These are phyloP conservation scores for Ceyx cyanopectus DNA, from an alignment of 2,113 vertebrate species.

Conservation along the genomic window DNA sequence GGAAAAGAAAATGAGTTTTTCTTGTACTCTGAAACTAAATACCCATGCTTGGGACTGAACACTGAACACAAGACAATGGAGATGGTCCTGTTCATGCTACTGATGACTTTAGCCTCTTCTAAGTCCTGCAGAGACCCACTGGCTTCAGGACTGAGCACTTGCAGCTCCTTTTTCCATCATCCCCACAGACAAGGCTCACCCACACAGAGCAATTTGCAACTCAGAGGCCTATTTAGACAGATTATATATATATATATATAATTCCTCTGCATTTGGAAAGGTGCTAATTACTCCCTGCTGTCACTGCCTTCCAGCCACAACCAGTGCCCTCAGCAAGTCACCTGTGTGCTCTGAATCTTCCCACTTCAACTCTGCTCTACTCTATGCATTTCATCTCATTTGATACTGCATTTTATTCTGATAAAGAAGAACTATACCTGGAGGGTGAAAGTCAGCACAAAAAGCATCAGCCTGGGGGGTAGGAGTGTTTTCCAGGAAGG, in stretches of 20 bases:
- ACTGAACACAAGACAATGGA: not conserved
- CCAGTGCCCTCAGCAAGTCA: fast-evolving
- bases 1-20: not conserved
- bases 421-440: not conserved
- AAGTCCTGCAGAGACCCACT: fast-evolving
- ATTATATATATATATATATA: not conserved
- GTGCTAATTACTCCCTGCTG: not conserved
- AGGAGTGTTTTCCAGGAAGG: slow-evolving; percentile 31
- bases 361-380: not conserved
- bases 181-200: not conserved
- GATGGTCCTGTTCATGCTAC: not conserved
- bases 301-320: not conserved
- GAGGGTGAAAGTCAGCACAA: slow-evolving; percentile 9
- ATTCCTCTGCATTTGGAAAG: not conserved
- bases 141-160: not conserved
- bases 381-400: not conserved
- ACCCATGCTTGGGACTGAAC: not conserved
- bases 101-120: not conserved
- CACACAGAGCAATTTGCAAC: not conserved
- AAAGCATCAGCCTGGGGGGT: not conserved
- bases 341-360: not conserved
- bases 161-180: not conserved
- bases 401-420: not conserved
- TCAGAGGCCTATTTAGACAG: not conserved
- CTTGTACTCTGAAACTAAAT: not conserved